phyloP scores from a whole-genome alignment of 2,113 vertebrate species.

The Apteryx mantelli region DNA sequence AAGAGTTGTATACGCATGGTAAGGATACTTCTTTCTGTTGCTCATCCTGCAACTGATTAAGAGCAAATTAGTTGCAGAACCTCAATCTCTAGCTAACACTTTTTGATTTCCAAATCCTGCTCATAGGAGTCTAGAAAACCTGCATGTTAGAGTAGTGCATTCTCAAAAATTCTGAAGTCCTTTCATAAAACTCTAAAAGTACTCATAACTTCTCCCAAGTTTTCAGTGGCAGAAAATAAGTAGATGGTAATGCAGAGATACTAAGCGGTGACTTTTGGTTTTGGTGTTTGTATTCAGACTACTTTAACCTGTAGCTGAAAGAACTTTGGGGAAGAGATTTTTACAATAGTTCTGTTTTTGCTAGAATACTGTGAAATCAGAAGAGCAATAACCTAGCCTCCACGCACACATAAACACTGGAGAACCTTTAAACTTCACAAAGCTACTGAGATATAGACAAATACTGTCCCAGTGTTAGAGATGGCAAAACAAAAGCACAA shows the following conservation, averaged over 20 bases:
- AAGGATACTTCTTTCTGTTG: neutral
- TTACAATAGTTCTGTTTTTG: neutral
- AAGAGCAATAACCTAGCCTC: neutral
- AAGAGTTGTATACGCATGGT: neutral
- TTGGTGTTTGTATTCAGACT: neutral
- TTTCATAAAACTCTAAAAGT: neutral
- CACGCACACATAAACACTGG: neutral
- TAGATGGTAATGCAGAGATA: neutral
- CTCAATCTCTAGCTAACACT: neutral
- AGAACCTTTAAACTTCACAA: neutral
- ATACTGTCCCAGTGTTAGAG: constrained; percentile 1
- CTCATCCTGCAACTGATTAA: neutral
- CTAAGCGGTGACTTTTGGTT: neutral
- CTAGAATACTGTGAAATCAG: neutral
- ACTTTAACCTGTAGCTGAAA: neutral
- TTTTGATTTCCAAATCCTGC: neutral
- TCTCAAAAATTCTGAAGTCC: neutral
- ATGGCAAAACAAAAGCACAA: constrained; percentile 5
- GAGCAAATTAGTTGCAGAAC: neutral
- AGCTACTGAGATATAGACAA: neutral
- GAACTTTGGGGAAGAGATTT: neutral
- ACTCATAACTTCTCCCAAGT: neutral
- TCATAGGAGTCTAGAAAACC: neutral
- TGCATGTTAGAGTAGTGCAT: neutral
- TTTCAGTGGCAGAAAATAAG: neutral